Percentiles rank a stretch among this genome's conserved stretches.
phyloP scores from a whole-genome alignment of 2,797 vertebrate species.

The Kryptopterus vitreolus region DNA sequence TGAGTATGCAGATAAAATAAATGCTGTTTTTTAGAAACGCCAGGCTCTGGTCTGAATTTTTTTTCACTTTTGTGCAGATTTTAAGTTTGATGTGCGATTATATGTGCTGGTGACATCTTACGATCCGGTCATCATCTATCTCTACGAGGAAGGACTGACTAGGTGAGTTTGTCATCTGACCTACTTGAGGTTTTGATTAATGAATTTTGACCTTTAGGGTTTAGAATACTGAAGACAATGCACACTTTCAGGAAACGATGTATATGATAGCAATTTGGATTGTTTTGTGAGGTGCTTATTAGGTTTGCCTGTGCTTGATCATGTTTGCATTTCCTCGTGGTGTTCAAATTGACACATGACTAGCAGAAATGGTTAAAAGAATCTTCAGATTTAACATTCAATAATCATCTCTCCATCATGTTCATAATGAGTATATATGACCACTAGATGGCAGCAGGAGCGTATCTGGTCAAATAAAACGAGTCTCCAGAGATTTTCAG shows the following conservation, averaged over 20 bases:
- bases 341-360: not conserved
- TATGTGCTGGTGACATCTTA: constrained; percentile 96
- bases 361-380: no score
- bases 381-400: not conserved
- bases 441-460: constrained; percentile 75
- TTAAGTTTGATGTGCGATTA: constrained; percentile 94
- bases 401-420: not conserved
- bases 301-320: not conserved
- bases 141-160: constrained; percentile 94
- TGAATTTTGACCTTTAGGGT: not conserved
- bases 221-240: not conserved
- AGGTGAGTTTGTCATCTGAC: constrained; percentile 72
- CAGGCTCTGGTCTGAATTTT: not conserved
- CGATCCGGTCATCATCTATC: constrained; percentile 90
- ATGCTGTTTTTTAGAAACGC: not conserved
- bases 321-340: not conserved
- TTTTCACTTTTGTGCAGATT: constrained; percentile 73
- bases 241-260: not conserved
- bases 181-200: not conserved
- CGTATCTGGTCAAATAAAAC: constrained; percentile 44
- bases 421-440: constrained; percentile 6
- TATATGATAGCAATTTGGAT: not conserved
- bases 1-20: constrained; percentile 65
- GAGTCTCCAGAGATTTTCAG: constrained; percentile 65
- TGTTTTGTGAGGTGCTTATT: not conserved